Base-by-base conservation (phyloP, 1,140 invertebrate genomes). In the Protaetia brevitarsis region DNA sequence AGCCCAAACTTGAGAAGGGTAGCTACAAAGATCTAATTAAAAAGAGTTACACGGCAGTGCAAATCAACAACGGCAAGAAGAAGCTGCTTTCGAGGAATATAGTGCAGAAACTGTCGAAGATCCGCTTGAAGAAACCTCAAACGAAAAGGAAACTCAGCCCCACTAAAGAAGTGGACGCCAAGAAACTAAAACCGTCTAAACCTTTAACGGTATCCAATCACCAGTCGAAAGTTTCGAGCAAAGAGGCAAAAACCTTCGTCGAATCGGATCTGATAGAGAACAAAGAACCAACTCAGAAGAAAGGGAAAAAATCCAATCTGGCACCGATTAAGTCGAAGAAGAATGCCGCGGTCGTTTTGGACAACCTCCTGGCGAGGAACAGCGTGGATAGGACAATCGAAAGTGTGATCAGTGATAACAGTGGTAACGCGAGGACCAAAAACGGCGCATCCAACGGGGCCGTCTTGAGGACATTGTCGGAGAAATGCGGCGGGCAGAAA, bases 311-410 rank as follows among this genome's bases (percentile, higher is more conserved):
- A 80, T 62, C 30, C 2, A 36, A 13, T 8, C 13, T 64, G 30
- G 72, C n/a, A n/a, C n/a, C 58, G 68, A 76, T 63, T n/a, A 66
- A 31, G 7, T 29, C 11, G 74, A 81, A 77, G 51, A 84, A 82
- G 73, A 80, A 80, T 69, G 81, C 80, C 26, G 73, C 79, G 16
- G 71, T 65, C 28, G 68, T 84, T 27, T 74, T 84, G 13, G 83
- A 84, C 65, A 82, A 82, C 72, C 73, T 84, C 34, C 77, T 84
- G 45, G 78, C 79, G 58, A 84, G 83, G 75, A 84, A 84, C 68
- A 84, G 80, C 71, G 79, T 85, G 21, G 83, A 85, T 62, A 75
- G 80, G 65, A 76, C 78, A 2, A 79, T 79, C 37, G 79, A 80
- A 64, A 76, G 73, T 71, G 78, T 79, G 7, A 72, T 79, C 10